Conservation (phyloP, 1,140 invertebrate genomes). For the Leptopilina boulardi region DNA sequence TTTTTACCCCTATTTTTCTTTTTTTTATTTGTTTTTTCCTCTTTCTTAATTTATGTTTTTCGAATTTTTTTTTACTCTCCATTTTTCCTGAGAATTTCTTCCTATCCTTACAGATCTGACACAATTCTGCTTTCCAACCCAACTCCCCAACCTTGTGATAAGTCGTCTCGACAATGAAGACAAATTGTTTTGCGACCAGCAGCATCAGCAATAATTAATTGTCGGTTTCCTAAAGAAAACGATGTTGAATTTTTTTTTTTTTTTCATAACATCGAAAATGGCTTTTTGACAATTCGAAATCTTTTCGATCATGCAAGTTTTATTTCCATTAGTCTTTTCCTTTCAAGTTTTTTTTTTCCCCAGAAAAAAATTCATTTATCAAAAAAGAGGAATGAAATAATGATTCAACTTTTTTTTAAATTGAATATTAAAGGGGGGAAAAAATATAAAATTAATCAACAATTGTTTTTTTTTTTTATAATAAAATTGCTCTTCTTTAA, state of each 20-base stretch:
- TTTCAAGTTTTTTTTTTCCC: no score
- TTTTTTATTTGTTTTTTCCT: background rate
- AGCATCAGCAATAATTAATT: slow-evolving; percentile 66
- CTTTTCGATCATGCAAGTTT: no score
- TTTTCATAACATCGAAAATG: background rate
- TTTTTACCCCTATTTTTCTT: background rate
- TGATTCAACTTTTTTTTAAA: no score
- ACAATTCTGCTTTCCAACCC: slow-evolving; percentile 15
- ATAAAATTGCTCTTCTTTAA: background rate
- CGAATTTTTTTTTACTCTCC: background rate
- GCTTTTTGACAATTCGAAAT: background rate
- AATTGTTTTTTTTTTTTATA: no score
- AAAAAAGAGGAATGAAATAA: no score
- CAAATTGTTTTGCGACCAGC: slow-evolving; percentile 64
- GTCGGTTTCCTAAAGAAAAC: slow-evolving; percentile 36
- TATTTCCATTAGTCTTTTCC: no score
- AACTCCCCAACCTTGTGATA: slow-evolving; percentile 49
- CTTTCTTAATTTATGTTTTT: no score
- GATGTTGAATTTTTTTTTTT: background rate
- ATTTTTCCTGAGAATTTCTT: background rate
- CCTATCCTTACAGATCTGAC: slow-evolving; percentile 31
- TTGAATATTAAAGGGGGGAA: no score
- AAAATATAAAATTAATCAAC: no score
- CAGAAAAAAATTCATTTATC: no score
- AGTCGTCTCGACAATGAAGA: slow-evolving; percentile 68